Conservation (phyloP, 2,888 invertebrate genomes). For the Temnothorax unifasciatus region DNA sequence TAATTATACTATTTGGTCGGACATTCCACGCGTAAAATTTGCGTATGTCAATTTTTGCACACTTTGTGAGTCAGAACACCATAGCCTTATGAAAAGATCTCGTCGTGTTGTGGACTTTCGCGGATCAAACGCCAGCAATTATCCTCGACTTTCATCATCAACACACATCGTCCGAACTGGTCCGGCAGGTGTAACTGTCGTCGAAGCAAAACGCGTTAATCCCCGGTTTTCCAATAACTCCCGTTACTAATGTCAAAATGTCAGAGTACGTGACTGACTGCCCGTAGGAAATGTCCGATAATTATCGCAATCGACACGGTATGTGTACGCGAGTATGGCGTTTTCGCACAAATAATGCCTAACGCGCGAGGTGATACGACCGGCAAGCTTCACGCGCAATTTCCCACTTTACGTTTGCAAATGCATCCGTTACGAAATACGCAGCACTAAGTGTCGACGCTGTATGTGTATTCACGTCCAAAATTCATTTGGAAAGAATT, state of each 20-base stretch:
- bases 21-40: conserved; percentile 3
- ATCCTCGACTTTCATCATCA: conserved; percentile 39
- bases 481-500: background rate
- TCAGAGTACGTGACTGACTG: conserved; percentile 78
- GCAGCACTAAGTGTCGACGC: conserved; percentile 26
- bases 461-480: background rate
- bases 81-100: background rate
- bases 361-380: conserved; percentile 55
- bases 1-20: conserved; percentile 14
- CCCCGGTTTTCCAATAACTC: conserved; percentile 63
- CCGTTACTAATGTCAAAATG: conserved; percentile 79
- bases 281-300: conserved; percentile 74
- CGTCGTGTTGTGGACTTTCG: conserved; percentile 1
- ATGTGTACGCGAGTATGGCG: conserved; percentile 41
- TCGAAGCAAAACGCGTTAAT: conserved; percentile 41
- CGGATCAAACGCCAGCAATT: conserved; percentile 28
- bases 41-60: background rate
- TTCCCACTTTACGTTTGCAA: conserved; percentile 67
- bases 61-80: background rate
- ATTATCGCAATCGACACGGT: conserved; percentile 70
- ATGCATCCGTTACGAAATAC: conserved; percentile 67
- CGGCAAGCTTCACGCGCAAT: conserved; percentile 71
- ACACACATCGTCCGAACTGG: conserved; percentile 23
- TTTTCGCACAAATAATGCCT: conserved; percentile 72
- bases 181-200: conserved; percentile 42